phyloP scores from a whole-genome alignment of 1,140 invertebrate species.

The Aphelenchoides avenae region DNA sequence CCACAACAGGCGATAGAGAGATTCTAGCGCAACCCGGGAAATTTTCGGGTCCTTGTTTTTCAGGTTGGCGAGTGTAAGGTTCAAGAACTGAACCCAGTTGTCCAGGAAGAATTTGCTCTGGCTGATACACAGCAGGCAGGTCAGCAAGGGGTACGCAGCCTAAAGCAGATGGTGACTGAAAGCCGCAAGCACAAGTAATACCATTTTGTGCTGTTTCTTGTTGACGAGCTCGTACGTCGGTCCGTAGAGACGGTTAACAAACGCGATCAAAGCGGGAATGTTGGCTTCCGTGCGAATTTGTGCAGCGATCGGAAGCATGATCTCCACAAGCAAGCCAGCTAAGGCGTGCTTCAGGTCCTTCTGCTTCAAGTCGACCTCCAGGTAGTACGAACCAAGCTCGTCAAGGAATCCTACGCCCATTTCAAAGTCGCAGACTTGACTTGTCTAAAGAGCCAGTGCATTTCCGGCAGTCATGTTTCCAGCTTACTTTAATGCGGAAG shows the following conservation, averaged over 20 bases:
- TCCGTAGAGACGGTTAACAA: constrained; percentile 93
- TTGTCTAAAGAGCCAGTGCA: constrained; percentile 81
- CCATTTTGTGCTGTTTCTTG: constrained; percentile 89
- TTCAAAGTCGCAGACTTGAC: constrained; percentile 98
- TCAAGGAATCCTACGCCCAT: constrained; percentile 97
- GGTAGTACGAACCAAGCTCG: constrained; percentile 94
- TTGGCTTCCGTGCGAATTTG: constrained; percentile 97
- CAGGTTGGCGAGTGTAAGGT: constrained; percentile 93
- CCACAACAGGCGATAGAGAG: constrained; percentile 66
- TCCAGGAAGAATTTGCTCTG: constrained; percentile 94
- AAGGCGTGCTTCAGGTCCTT: constrained; percentile 97
- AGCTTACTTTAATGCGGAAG: constrained; percentile 77
- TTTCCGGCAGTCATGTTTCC: too few relatives aligned
- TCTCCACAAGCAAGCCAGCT: constrained; percentile 95
- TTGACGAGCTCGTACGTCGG: constrained; percentile 92
- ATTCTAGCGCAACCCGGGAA: constrained; percentile 85
- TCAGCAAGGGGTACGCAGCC: constrained; percentile 91
- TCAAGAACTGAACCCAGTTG: constrained; percentile 96
- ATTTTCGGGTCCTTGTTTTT: constrained; percentile 96
- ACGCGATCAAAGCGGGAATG: constrained; percentile 95
- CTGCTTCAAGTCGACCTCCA: constrained; percentile 83
- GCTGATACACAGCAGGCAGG: constrained; percentile 92
- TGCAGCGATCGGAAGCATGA: constrained; percentile 94
- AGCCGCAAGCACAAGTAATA: constrained; percentile 44
- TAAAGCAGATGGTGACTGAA: too few relatives aligned